These are phyloP conservation scores for Neoseiulus cucumeris DNA, from an alignment of 1,140 invertebrate species.

Conservation along the genomic window DNA sequence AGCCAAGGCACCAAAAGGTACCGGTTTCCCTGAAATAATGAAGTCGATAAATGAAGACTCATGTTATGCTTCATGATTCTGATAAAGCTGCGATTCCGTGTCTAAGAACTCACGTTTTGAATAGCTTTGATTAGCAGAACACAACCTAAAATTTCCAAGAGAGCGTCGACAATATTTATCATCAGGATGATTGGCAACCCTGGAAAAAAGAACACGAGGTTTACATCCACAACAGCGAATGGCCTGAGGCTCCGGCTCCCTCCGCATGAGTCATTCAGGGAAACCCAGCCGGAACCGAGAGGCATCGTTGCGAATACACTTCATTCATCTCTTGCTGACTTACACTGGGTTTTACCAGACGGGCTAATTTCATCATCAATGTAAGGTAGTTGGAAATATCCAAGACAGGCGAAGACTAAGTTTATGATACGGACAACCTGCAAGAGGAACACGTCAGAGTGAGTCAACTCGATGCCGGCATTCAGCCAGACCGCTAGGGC, in stretches of 20 bases:
- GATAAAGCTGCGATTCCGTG: not conserved
- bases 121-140: constrained; percentile 6
- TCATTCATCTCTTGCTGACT: no score
- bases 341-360: not conserved
- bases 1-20: constrained; percentile 9
- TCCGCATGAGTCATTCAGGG: no score
- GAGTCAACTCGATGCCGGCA: no score
- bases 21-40: not conserved
- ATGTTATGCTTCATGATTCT: not conserved
- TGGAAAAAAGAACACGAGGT: not conserved
- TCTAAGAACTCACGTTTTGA: not conserved
- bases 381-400: not conserved
- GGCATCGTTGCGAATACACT: no score
- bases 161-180: not conserved
- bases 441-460: not conserved
- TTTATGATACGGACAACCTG: constrained; percentile 4
- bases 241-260: no score
- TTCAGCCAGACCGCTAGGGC: no score
- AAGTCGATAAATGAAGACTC: not conserved
- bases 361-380: not conserved
- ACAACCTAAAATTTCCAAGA: constrained; percentile 8
- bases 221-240: no score
- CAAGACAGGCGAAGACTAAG: constrained; percentile 6
- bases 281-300: no score
- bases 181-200: not conserved